Conservation (phyloP, 1,140 invertebrate genomes). For the Brachionus rotundiformis region DNA sequence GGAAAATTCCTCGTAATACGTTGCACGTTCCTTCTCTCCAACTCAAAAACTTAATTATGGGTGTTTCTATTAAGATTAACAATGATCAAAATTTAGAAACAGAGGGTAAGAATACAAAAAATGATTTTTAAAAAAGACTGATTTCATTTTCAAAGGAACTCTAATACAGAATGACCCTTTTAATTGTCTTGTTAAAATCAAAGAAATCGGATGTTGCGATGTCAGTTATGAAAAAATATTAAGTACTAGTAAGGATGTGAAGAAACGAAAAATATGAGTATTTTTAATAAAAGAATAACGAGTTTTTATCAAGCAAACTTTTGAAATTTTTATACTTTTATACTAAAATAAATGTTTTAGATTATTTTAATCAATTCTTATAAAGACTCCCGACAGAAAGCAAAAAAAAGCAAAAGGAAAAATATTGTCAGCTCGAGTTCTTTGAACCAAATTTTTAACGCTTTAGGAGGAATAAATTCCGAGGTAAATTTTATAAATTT, state of each 20-base stretch:
- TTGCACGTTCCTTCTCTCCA: constrained; percentile 1
- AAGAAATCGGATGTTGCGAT: neutral
- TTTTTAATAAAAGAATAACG: constrained; percentile 10
- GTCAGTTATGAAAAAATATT: constrained; percentile 9
- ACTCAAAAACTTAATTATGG: constrained; percentile 19
- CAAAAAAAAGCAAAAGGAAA: constrained; percentile 23
- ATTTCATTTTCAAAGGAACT: constrained; percentile 6
- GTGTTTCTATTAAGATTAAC: neutral
- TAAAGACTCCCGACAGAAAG: constrained; percentile 3
- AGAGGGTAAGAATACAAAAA: neutral
- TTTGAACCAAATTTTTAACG: constrained; percentile 30
- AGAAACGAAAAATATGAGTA: constrained; percentile 14
- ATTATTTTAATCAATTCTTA: neutral
- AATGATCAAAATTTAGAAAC: constrained; percentile 1
- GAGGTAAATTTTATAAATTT: neutral
- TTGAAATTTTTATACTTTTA: constrained; percentile 8
- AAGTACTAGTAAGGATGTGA: constrained; percentile 16
- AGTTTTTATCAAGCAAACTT: constrained; percentile 5
- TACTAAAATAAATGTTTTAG: constrained; percentile 12
- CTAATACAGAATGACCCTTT: constrained; percentile 31
- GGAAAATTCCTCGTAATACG: neutral
- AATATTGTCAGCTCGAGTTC: constrained; percentile 3
- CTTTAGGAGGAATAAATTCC: neutral
- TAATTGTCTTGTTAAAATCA: constrained; percentile 11
- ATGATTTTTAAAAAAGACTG: neutral